Conservation (phyloP, 2,888 invertebrate genomes). For the Disparrhopalites patrizii region DNA sequence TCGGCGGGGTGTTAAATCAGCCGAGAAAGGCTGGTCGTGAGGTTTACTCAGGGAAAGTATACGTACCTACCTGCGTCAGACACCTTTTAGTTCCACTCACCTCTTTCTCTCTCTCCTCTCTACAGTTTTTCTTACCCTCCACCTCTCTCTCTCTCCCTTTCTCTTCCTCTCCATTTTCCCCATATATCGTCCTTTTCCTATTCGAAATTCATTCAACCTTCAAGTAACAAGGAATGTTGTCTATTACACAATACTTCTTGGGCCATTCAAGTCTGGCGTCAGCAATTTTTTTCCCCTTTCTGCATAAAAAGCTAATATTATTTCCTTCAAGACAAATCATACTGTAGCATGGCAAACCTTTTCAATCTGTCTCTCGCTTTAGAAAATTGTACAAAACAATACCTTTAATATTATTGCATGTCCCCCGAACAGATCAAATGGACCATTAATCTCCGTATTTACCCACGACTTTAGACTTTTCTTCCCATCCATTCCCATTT, state of each 20-base stretch:
- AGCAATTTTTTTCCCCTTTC: neutral
- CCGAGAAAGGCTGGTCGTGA: conserved; percentile 4
- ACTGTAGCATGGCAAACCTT: neutral
- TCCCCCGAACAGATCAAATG: neutral
- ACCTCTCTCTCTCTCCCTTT: neutral
- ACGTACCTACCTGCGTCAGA: conserved; percentile 8
- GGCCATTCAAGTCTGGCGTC: neutral
- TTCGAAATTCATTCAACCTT: neutral
- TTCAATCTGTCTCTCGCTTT: neutral
- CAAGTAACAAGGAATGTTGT: neutral
- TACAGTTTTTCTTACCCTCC: neutral
- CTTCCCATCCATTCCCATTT: too few relatives aligned
- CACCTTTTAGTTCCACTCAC: conserved; percentile 1
- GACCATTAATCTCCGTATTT: too few relatives aligned
- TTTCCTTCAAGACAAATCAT: neutral
- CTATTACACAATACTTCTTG: neutral
- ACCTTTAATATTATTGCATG: neutral
- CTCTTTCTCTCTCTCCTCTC: neutral
- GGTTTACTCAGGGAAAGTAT: neutral
- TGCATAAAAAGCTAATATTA: neutral
- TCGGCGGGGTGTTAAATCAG: conserved; percentile 22
- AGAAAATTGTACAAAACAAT: neutral
- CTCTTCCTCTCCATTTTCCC: neutral
- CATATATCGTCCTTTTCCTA: neutral
- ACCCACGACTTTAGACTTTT: too few relatives aligned